These are phyloP conservation scores for Benthosema pterotum DNA, from an alignment of 2,797 vertebrate species.

Conservation along the genomic window DNA sequence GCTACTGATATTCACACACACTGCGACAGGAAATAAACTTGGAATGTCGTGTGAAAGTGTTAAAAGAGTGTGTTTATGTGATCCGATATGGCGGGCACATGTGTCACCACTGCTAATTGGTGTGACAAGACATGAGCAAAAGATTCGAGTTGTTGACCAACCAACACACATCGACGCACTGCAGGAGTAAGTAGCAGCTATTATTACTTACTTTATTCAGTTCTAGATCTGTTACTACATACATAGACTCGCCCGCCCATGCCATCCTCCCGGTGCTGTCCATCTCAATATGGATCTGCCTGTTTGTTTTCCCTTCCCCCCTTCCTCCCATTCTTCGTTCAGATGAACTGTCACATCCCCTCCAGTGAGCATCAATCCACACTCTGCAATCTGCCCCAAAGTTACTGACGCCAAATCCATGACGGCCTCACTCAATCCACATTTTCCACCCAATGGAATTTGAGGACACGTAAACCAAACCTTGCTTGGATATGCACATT, in stretches of 20 bases:
- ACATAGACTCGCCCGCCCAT: slow-evolving; percentile 62
- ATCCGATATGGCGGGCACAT: slow-evolving; percentile 15
- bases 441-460: slow-evolving; percentile 79
- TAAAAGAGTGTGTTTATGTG: slow-evolving; percentile 19
- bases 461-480: slow-evolving; percentile 74
- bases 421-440: slow-evolving; percentile 79
- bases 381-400: slow-evolving; percentile 73
- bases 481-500: slow-evolving; percentile 78
- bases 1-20: too few relatives aligned
- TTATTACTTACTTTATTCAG: slow-evolving; percentile 52
- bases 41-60: neutral
- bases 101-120: slow-evolving; percentile 4
- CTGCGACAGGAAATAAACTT: neutral
- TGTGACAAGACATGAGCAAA: slow-evolving; percentile 8
- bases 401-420: slow-evolving; percentile 72
- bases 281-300: slow-evolving; percentile 79
- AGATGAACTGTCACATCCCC: slow-evolving; percentile 81
- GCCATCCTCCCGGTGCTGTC: slow-evolving; percentile 73
- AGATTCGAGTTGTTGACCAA: slow-evolving; percentile 31
- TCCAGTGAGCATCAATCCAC: slow-evolving; percentile 78
- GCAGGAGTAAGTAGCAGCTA: slow-evolving; percentile 46
- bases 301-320: slow-evolving; percentile 70
- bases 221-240: slow-evolving; percentile 51
- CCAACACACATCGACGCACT: slow-evolving; percentile 21
- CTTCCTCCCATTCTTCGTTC: slow-evolving; percentile 71